Evolutionary conservation across 2,797 vertebrate species (phyloP).

Genomic region (Hemibagrus guttatus): DNA sequence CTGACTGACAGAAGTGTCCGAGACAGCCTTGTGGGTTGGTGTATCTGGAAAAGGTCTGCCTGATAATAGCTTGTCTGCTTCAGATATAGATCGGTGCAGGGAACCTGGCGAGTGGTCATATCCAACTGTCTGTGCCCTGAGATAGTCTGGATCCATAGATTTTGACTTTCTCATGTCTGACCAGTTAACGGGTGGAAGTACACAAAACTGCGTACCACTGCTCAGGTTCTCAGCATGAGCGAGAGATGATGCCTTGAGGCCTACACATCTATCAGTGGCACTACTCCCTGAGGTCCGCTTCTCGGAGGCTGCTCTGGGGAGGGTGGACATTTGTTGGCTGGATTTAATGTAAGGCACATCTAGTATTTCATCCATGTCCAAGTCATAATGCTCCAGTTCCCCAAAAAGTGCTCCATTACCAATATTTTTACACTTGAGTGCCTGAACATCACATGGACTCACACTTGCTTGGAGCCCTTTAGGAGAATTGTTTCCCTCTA

Average conservation of each 20-base stretch:
- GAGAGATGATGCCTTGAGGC: conserved; percentile 71
- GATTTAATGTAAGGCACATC: conserved; percentile 98
- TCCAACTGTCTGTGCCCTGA: conserved; percentile 72
- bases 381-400: conserved; percentile 95
- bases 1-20: conserved; percentile 72
- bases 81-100: conserved; percentile 75
- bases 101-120: conserved; percentile 72
- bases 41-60: conserved; percentile 81
- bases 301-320: conserved; percentile 83
- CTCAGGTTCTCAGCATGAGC: conserved; percentile 74
- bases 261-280: conserved; percentile 76
- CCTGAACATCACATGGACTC: conserved; percentile 64
- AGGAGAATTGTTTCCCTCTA: conserved; percentile 77
- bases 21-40: conserved; percentile 72
- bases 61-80: conserved; percentile 80
- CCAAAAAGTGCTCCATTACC: conserved; percentile 76
- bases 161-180: conserved; percentile 85
- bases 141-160: conserved; percentile 81
- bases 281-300: conserved; percentile 76
- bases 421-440: conserved; percentile 66
- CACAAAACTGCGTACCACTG: conserved; percentile 79
- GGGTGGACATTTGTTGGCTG: conserved; percentile 85
- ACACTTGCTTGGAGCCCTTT: conserved; percentile 64
- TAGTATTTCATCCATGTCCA: conserved; percentile 99
- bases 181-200: conserved; percentile 90